A percentile compares a stretch with the other conserved stretches of the same genome.
phyloP scores from a whole-genome alignment of 2,888 invertebrate species.

The Prosapia bicincta region DNA sequence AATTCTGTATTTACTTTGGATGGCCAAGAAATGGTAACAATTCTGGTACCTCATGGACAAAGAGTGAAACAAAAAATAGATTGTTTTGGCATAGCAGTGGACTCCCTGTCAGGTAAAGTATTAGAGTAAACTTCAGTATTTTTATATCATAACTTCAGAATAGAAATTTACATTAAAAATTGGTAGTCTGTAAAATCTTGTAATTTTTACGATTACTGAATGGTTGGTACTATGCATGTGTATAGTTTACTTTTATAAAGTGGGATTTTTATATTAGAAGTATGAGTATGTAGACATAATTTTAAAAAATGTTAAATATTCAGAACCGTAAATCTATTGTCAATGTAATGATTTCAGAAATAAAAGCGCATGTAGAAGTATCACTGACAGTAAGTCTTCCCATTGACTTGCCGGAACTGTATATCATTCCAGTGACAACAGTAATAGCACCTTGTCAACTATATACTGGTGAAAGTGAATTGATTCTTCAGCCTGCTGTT shows the following conservation, averaged over 20 bases:
- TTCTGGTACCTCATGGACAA: neutral
- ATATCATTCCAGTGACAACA: neutral
- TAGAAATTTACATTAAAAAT: too few relatives aligned
- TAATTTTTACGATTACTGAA: too few relatives aligned
- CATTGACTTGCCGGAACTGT: neutral
- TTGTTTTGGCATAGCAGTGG: neutral
- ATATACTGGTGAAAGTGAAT: neutral
- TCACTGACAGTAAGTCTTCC: neutral
- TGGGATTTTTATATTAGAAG: too few relatives aligned
- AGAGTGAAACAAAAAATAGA: neutral
- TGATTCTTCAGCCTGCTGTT: neutral
- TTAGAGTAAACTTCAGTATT: too few relatives aligned
- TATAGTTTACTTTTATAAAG: too few relatives aligned
- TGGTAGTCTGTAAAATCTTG: too few relatives aligned
- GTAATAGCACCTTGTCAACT: neutral
- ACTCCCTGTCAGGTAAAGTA: neutral
- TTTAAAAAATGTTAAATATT: too few relatives aligned
- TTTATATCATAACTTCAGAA: too few relatives aligned
- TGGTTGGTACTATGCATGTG: too few relatives aligned
- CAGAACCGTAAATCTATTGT: too few relatives aligned
- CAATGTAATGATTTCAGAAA: neutral
- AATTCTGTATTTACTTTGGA: neutral
- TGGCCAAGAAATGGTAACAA: neutral
- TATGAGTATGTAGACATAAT: too few relatives aligned
- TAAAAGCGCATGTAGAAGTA: neutral